Evolutionary conservation across 2,888 invertebrate species (phyloP).

Genomic region (Latrodectus elegans): DNA sequence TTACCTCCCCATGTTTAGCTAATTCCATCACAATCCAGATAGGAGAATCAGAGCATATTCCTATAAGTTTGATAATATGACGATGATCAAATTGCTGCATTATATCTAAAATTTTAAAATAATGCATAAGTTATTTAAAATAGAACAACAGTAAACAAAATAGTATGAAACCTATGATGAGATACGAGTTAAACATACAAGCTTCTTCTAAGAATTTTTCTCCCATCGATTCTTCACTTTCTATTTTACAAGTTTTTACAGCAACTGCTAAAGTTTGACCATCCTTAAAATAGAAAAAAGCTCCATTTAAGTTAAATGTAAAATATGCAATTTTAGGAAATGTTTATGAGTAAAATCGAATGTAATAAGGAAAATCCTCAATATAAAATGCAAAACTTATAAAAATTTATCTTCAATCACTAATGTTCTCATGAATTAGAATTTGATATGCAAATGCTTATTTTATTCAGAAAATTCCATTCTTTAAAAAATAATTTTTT

Average conservation of each 20-base stretch:
- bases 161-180: neutral
- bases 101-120: constrained; percentile 78
- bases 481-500: too few relatives aligned
- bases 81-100: constrained; percentile 99
- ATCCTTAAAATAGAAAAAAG: constrained; percentile 74
- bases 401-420: too few relatives aligned
- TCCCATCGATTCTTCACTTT: constrained; percentile 81
- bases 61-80: constrained; percentile 96
- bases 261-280: constrained; percentile 87
- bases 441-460: too few relatives aligned
- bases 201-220: constrained; percentile 98
- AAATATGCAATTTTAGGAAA: neutral
- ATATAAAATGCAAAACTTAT: too few relatives aligned
- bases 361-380: too few relatives aligned
- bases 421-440: too few relatives aligned
- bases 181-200: constrained; percentile 74
- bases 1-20: constrained; percentile 90
- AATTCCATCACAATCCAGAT: constrained; percentile 99
- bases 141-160: neutral
- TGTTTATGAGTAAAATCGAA: too few relatives aligned
- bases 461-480: too few relatives aligned
- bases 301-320: neutral
- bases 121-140: neutral
- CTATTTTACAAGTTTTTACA: constrained; percentile 97
- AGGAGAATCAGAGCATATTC: constrained; percentile 93